Evolutionary conservation across 2,888 invertebrate genomes (phyloP), one percentile per base, ranked within the genome.

Genomic region (Polydrusus cervinus): DNA sequence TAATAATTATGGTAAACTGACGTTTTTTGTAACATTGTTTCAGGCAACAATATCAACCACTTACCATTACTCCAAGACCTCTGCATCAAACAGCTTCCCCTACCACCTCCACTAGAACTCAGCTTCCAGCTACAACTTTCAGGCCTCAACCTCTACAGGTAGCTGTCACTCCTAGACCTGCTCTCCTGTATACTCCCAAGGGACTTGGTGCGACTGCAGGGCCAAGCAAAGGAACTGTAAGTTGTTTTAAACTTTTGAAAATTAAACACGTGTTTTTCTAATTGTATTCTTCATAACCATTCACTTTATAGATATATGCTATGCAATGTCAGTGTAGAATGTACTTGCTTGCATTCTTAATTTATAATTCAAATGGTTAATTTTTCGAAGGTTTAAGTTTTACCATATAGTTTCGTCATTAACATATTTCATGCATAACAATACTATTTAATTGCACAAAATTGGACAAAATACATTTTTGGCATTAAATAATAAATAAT

Each of bases 51-150:
- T 84, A 89, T 71, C 85, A 90, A 45, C 86, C 91, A 7, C 87
- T 92, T 25, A 89, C 89, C 51, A 91, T 91, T 76, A 91, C 91
- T 0, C 91, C 91, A n/a, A 88, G 91, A 60, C 92, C 92, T 13
- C 14, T 34, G 3, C 20, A 55, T 10, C 80, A 89, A 5, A 88
- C 90, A 0, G 87, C 89, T 9, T 89, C 89, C 1, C 83, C 85
- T 62, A 82, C 84, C 18, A 74, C 80, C 8, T 74, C 85, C 20
- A 80, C 84, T 30, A 88, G 88, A 81, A 88, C 89, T 74, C 88
- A 91, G 75, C 90, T 90, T 25, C 93, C 90, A 79, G 92, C 90
- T 80, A 94, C 91, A 68, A 93, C 92, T 0, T 93, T 90, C 87
- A 89, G 91, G 80, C 93, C 90, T 64, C 92, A 90, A 83, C 88